Evolutionary conservation across 2,113 vertebrate genomes (phyloP).

Genomic region (Onychorhynchus coronatus): DNA sequence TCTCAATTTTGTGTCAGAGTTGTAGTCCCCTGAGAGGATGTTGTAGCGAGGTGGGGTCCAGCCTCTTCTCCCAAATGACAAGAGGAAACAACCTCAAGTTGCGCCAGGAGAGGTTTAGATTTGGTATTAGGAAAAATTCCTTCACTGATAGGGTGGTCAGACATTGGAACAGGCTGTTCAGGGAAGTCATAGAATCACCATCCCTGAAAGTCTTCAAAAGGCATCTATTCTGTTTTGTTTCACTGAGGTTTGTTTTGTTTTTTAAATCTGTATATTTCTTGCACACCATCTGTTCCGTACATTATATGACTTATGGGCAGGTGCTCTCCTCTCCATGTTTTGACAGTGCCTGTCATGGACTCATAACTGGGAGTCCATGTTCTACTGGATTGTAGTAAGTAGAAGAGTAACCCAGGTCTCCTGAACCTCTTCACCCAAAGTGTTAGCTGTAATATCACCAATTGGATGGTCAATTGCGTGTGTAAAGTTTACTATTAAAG

Average conservation of each 20-base stretch:
- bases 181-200: not conserved
- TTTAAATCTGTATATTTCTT: not conserved
- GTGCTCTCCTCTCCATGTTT: not conserved
- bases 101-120: not conserved
- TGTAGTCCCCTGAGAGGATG: not conserved
- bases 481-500: not conserved
- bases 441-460: not conserved
- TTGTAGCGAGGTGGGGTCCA: fast-evolving
- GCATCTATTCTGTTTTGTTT: not conserved
- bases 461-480: not conserved
- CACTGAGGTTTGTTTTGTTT: not conserved
- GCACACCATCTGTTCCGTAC: not conserved
- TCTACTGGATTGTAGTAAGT: not conserved
- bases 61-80: not conserved
- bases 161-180: not conserved
- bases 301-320: not conserved
- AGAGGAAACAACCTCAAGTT: not conserved
- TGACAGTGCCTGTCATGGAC: not conserved
- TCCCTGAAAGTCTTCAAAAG: not conserved
- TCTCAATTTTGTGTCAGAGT: not conserved
- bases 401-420: not conserved
- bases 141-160: not conserved
- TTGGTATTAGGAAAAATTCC: not conserved
- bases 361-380: not conserved
- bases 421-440: not conserved